Conservation (phyloP, 1,140 invertebrate genomes). For the Pemphigus obesinymphae region DNA sequence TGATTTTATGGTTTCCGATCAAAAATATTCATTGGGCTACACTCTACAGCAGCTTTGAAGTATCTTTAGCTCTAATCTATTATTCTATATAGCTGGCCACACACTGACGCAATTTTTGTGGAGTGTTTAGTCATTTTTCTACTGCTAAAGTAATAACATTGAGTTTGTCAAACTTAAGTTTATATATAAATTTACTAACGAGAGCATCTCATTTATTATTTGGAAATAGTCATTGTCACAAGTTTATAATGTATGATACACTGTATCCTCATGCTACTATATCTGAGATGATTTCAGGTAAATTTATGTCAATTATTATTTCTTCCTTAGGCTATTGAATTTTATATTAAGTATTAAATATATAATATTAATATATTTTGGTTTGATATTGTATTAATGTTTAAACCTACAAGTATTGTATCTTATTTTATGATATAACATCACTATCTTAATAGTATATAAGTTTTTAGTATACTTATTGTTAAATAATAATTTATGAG, state of each 20-base stretch:
- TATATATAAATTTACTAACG: not conserved
- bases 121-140: conserved; percentile 38
- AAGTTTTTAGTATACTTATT: no score
- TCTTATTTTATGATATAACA: no score
- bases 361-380: not conserved
- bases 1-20: conserved; percentile 39
- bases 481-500: no score
- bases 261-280: not conserved
- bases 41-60: conserved; percentile 39
- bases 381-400: not conserved
- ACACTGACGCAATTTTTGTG: conserved; percentile 18
- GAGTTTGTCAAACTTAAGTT: not conserved
- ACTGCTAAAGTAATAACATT: conserved; percentile 11
- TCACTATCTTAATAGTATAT: no score
- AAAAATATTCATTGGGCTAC: conserved; percentile 33
- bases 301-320: not conserved
- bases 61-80: conserved; percentile 30
- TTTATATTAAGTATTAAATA: not conserved
- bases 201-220: conserved; percentile 23
- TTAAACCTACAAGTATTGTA: no score
- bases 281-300: conserved; percentile 35
- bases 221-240: not conserved
- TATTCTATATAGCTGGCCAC: conserved; percentile 25
- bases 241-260: conserved; percentile 22
- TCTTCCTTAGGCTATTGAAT: not conserved